Evolutionary conservation across 1,140 invertebrate genomes (phyloP).

Genomic region (Drosophila funebris): DNA sequence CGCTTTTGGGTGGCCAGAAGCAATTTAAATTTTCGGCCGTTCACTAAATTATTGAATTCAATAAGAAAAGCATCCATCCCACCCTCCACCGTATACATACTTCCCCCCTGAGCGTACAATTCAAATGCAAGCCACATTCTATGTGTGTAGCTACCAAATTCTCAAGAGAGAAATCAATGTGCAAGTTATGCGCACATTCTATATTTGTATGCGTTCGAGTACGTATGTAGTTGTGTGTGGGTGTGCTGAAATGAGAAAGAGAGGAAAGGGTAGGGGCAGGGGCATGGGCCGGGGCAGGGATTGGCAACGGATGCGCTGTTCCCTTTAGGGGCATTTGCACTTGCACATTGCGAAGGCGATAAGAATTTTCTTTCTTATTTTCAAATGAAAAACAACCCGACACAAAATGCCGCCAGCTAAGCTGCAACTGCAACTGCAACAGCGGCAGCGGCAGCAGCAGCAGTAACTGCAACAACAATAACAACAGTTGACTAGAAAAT

Average conservation of each 20-base stretch:
- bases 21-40: slow-evolving; percentile 75
- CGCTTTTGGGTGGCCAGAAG: slow-evolving; percentile 68
- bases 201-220: slow-evolving; percentile 22
- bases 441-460: slow-evolving; percentile 41
- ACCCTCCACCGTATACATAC: background rate
- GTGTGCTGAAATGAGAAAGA: background rate
- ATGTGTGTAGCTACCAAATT: slow-evolving; percentile 46
- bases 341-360: slow-evolving; percentile 72
- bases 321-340: slow-evolving; percentile 77
- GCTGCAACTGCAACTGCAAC: slow-evolving; percentile 57
- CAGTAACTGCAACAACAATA: slow-evolving; percentile 7
- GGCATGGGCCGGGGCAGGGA: background rate
- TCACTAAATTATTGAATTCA: slow-evolving; percentile 82
- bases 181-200: slow-evolving; percentile 76
- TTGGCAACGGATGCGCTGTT: slow-evolving; percentile 62
- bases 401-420: slow-evolving; percentile 68
- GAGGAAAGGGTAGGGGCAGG: too few species aligned
- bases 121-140: slow-evolving; percentile 41
- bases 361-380: slow-evolving; percentile 80
- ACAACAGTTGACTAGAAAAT: slow-evolving; percentile 52
- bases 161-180: slow-evolving; percentile 79
- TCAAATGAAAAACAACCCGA: slow-evolving; percentile 76
- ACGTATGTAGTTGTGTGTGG: background rate
- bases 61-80: slow-evolving; percentile 50
- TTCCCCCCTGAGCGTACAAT: slow-evolving; percentile 14